Evolutionary conservation across 2,888 invertebrate species (phyloP).

Genomic region (Stratiomys singularior): DNA sequence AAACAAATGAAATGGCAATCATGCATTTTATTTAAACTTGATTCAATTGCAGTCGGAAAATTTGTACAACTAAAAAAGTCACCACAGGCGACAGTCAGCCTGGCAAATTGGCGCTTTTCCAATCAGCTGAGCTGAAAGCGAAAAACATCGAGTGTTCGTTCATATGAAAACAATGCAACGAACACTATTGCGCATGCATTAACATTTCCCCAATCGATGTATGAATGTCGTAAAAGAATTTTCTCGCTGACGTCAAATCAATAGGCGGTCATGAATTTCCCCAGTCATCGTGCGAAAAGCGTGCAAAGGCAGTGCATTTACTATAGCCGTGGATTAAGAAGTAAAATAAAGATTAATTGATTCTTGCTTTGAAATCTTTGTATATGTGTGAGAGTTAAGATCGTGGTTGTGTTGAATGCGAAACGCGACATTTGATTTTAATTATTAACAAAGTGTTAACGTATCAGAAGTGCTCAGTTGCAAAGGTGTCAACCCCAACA

Average conservation of each 20-base stretch:
- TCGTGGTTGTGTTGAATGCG: no score
- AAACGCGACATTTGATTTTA: no score
- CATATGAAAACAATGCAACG: slow-evolving; percentile 7
- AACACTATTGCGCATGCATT: not conserved
- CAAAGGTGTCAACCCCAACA: slow-evolving; percentile 8
- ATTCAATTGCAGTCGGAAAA: no score
- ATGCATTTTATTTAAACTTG: no score
- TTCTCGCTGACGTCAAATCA: slow-evolving; percentile 33
- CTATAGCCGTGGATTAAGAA: not conserved
- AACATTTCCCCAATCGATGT: not conserved
- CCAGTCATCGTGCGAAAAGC: not conserved
- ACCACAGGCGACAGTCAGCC: slow-evolving; percentile 25
- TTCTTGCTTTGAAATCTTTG: not conserved
- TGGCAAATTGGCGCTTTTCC: slow-evolving; percentile 34
- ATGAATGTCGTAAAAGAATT: not conserved
- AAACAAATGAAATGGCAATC: no score
- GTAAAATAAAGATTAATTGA: not conserved
- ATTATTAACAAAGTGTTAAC: no score
- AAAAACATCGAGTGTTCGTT: not conserved
- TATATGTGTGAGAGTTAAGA: no score
- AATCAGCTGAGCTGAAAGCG: slow-evolving; percentile 38
- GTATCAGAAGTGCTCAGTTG: no score
- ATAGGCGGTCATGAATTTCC: slow-evolving; percentile 28
- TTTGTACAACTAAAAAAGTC: no score
- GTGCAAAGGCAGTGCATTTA: not conserved